A percentile compares a stretch with the other conserved stretches of the same genome.
Conservation (phyloP, 2,113 vertebrate genomes). For the Aleadryas rufinucha region DNA sequence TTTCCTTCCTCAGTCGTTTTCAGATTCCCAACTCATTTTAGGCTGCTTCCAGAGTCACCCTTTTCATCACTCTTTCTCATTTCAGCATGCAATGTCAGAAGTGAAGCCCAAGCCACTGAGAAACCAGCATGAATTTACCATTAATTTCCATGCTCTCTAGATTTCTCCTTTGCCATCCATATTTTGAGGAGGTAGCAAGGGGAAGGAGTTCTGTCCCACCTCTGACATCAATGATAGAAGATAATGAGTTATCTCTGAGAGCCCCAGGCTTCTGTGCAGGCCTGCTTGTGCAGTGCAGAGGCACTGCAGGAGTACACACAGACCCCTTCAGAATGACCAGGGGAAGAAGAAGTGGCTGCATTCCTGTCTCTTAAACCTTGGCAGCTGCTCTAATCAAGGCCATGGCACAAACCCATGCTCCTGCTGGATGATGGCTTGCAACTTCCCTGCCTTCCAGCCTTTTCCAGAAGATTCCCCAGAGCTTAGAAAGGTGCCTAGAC, state of each 20-base stretch:
- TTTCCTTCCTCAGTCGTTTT: background rate
- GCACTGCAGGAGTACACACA: background rate
- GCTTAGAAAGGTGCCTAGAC: background rate
- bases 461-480: background rate
- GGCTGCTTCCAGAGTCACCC: background rate
- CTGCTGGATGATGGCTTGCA: background rate
- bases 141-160: background rate
- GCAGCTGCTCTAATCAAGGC: background rate
- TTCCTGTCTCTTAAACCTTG: background rate
- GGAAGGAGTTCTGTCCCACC: background rate
- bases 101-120: background rate
- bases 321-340: fast-evolving
- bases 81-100: background rate
- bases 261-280: background rate
- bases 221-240: background rate
- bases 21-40: background rate
- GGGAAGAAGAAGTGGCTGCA: background rate
- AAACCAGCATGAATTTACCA: background rate
- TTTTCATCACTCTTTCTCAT: background rate
- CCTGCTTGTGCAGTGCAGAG: background rate
- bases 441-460: background rate
- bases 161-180: background rate
- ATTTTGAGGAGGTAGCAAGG: background rate
- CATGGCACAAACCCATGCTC: background rate
- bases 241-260: background rate